Percentiles rank a stretch among this genome's conserved stretches.
These are phyloP conservation scores for Chironomus tentans DNA, from an alignment of 2,888 invertebrate species.

Conservation along the genomic window DNA sequence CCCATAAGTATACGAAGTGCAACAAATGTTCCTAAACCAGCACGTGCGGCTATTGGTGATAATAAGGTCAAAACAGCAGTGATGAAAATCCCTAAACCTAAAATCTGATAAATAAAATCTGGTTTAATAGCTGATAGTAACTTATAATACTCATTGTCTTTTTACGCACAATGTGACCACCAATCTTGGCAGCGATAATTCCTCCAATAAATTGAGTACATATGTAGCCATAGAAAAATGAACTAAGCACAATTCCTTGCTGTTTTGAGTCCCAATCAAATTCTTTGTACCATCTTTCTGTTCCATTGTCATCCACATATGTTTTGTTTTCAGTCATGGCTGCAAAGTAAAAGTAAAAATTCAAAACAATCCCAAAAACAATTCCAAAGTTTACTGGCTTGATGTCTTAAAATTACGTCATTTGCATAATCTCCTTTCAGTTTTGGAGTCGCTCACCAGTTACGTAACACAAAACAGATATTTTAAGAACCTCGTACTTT, in stretches of 20 bases:
- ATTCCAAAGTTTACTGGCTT: too few species aligned
- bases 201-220: constrained; percentile 76
- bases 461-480: too few species aligned
- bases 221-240: constrained; percentile 85
- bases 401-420: too few species aligned
- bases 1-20: constrained; percentile 60
- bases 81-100: constrained; percentile 58
- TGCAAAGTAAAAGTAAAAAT: constrained; percentile 33
- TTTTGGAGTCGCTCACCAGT: too few species aligned
- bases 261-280: constrained; percentile 73
- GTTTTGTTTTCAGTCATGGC: constrained; percentile 76
- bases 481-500: too few species aligned
- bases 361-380: too few species aligned
- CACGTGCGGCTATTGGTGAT: constrained; percentile 60
- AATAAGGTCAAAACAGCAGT: constrained; percentile 64
- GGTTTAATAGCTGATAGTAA: background rate
- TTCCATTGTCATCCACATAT: constrained; percentile 33
- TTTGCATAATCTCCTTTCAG: too few species aligned
- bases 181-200: constrained; percentile 71
- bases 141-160: background rate
- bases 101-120: constrained; percentile 42
- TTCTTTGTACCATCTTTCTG: constrained; percentile 51
- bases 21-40: constrained; percentile 53
- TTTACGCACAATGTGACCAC: constrained; percentile 59
- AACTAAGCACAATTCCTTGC: constrained; percentile 70